phyloP scores from a whole-genome alignment of 2,113 vertebrate species.

The Tyto alba region DNA sequence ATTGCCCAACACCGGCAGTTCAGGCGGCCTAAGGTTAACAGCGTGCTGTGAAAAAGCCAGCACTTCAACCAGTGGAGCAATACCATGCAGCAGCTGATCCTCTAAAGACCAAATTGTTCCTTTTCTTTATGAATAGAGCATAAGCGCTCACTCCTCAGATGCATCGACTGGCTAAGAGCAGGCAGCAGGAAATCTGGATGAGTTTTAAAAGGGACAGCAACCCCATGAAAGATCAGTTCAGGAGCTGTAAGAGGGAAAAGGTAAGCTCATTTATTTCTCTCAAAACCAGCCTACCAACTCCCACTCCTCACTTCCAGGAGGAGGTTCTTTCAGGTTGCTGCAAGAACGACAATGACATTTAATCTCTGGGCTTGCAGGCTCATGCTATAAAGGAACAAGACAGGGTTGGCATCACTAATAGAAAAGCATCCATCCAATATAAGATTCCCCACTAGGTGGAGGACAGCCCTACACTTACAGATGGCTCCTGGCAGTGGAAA shows the following conservation, averaged over 20 bases:
- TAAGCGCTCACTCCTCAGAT: fast-evolving
- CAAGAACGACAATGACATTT: not conserved
- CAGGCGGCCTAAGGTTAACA: not conserved
- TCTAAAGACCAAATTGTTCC: not conserved
- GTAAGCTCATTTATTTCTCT: not conserved
- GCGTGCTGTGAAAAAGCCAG: not conserved
- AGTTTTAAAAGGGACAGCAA: not conserved
- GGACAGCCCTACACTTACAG: not conserved
- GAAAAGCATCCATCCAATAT: not conserved
- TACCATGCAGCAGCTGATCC: not conserved
- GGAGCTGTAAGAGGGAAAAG: not conserved
- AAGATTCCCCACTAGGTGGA: not conserved
- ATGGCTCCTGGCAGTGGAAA: constrained; percentile 5
- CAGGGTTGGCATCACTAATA: not conserved
- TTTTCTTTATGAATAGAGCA: not conserved
- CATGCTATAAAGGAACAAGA: not conserved
- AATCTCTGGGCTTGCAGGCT: not conserved
- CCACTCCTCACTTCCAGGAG: not conserved
- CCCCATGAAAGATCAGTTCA: not conserved
- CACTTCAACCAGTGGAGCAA: not conserved
- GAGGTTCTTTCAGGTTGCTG: not conserved
- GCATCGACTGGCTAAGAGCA: fast-evolving
- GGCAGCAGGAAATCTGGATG: not conserved
- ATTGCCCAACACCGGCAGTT: not conserved
- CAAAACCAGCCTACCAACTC: not conserved